phyloP scores from a whole-genome alignment of 2,888 invertebrate genomes.

The Sphinx pinastri region DNA sequence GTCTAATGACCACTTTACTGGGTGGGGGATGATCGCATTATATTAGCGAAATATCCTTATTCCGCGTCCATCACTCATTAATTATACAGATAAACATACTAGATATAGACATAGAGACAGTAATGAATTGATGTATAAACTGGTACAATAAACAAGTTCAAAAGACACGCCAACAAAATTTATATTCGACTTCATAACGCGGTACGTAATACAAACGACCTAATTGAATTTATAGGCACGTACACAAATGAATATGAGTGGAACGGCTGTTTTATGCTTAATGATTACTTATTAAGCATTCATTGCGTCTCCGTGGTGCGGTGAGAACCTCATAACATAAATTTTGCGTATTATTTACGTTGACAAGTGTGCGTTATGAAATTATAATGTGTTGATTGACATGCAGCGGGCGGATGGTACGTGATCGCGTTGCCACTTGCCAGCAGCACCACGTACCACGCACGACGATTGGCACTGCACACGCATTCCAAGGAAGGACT shows the following conservation, averaged over 20 bases:
- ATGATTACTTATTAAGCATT: slow-evolving; percentile 75
- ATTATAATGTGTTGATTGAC: slow-evolving; percentile 78
- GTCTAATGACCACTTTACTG: slow-evolving; percentile 56
- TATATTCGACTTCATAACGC: slow-evolving; percentile 63
- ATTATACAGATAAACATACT: neutral
- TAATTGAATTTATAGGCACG: slow-evolving; percentile 82
- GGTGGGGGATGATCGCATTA: slow-evolving; percentile 35
- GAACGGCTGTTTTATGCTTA: slow-evolving; percentile 56
- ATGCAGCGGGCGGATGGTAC: slow-evolving; percentile 66
- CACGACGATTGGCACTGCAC: slow-evolving; percentile 40
- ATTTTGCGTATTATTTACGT: slow-evolving; percentile 84
- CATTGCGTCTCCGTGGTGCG: slow-evolving; percentile 69
- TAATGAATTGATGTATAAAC: slow-evolving; percentile 35
- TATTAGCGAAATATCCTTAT: slow-evolving; percentile 13
- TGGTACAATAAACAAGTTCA: slow-evolving; percentile 49
- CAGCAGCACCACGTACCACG: slow-evolving; percentile 46
- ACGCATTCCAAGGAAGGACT: slow-evolving; percentile 27
- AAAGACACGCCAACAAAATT: slow-evolving; percentile 71
- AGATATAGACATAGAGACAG: too few relatives aligned
- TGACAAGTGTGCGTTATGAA: slow-evolving; percentile 81
- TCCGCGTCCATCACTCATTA: neutral
- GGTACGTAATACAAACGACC: slow-evolving; percentile 56
- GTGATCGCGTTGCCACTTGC: slow-evolving; percentile 54
- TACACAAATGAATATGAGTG: slow-evolving; percentile 79
- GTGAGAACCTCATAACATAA: slow-evolving; percentile 84